Percentiles rank a stretch among this genome's conserved stretches.
Conservation (phyloP, 2,888 invertebrate species). For the Drosophila dives region DNA sequence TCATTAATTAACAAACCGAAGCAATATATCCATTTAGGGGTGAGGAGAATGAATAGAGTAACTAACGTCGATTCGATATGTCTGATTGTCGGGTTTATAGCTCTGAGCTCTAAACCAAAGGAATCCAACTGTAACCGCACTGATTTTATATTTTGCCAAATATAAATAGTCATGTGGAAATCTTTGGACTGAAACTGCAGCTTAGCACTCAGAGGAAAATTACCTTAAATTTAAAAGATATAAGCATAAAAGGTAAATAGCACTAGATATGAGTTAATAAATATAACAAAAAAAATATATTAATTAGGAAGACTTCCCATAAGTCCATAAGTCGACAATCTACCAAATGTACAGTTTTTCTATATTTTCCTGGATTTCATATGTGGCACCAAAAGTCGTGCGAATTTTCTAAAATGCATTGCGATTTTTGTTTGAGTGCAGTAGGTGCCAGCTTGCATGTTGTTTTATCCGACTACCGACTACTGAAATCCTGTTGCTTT, state of each 20-base stretch:
- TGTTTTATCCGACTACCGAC: slow-evolving; percentile 44
- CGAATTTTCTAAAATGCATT: not conserved
- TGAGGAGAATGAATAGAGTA: slow-evolving; percentile 27
- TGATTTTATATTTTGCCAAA: slow-evolving; percentile 16
- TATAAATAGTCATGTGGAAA: slow-evolving; percentile 49
- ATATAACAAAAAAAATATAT: not conserved
- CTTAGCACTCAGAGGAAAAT: not conserved
- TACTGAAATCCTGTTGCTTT: slow-evolving; percentile 56
- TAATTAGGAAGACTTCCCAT: too few relatives aligned
- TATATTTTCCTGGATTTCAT: not conserved
- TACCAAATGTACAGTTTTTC: not conserved
- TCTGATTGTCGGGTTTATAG: slow-evolving; percentile 42
- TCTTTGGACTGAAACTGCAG: slow-evolving; percentile 45
- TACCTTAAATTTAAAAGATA: not conserved
- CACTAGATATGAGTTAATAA: too few relatives aligned
- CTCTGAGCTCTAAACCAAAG: not conserved
- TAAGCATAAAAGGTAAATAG: not conserved
- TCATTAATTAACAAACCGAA: slow-evolving; percentile 60
- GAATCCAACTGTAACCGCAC: not conserved
- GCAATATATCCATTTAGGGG: not conserved
- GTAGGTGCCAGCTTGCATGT: slow-evolving; percentile 77
- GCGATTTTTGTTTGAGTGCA: slow-evolving; percentile 3
- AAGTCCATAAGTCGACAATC: not conserved
- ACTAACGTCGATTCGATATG: slow-evolving; percentile 55
- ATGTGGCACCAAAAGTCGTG: not conserved